phyloP scores from a whole-genome alignment of 2,888 invertebrate species.

The Lasiommata megera region DNA sequence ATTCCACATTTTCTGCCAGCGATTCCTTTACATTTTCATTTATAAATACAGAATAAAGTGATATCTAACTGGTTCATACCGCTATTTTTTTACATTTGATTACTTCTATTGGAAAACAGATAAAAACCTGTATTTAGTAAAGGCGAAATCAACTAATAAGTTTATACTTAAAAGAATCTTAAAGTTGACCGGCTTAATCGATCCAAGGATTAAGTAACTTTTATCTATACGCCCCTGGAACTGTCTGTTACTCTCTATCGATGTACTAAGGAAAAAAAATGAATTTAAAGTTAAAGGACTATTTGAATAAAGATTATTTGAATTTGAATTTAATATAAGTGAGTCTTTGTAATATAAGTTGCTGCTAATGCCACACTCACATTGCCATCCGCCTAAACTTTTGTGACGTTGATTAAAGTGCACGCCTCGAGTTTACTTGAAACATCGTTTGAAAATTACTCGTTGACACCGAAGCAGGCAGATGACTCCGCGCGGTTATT shows the following conservation, averaged over 20 bases:
- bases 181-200: constrained; percentile 23
- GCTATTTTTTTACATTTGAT: background rate
- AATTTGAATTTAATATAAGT: too few species aligned
- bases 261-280: background rate
- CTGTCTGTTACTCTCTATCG: constrained; percentile 18
- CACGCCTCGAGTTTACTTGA: constrained; percentile 4
- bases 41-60: too few species aligned
- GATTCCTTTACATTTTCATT: too few species aligned
- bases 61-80: too few species aligned
- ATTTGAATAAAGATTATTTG: too few species aligned
- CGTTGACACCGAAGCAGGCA: constrained; percentile 12
- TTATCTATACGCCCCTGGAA: constrained; percentile 19
- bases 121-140: constrained; percentile 11
- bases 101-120: background rate
- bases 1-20: too few species aligned
- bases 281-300: too few species aligned
- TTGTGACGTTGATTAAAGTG: constrained; percentile 7
- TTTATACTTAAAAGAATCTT: constrained; percentile 22
- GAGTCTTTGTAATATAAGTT: too few species aligned
- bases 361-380: background rate
- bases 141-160: constrained; percentile 16
- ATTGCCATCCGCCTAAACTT: constrained; percentile 1
- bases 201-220: constrained; percentile 23
- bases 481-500: constrained; percentile 9
- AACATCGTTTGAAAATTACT: constrained; percentile 16